phyloP scores from a whole-genome alignment of 1,140 invertebrate species.

The Drosophila repleta region DNA sequence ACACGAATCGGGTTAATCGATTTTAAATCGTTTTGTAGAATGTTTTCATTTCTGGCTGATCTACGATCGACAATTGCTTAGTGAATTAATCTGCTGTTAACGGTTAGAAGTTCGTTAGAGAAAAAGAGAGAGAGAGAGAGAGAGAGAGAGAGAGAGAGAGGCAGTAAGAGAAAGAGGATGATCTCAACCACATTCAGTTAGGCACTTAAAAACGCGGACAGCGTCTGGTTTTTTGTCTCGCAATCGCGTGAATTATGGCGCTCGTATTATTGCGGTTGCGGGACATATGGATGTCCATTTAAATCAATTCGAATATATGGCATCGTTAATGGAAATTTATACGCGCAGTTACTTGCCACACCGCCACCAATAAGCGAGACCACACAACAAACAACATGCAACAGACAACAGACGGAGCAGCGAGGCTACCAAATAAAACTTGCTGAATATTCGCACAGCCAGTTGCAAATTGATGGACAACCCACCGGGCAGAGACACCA shows the following conservation, averaged over 20 bases:
- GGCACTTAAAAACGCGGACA: constrained; percentile 17
- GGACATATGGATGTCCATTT: constrained; percentile 62
- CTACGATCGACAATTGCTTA: constrained; percentile 4
- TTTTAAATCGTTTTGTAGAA: constrained; percentile 80
- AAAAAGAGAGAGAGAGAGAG: no score
- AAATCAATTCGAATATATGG: constrained; percentile 81
- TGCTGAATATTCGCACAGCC: constrained; percentile 71
- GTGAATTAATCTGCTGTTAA: constrained; percentile 65
- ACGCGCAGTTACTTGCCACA: constrained; percentile 51
- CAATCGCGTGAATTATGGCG: constrained; percentile 74
- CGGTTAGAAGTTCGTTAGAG: constrained; percentile 74
- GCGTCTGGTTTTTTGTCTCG: constrained; percentile 3
- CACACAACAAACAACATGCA: constrained; percentile 23
- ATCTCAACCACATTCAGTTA: neutral
- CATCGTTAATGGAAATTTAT: constrained; percentile 82
- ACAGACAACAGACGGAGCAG: constrained; percentile 21
- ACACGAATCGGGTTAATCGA: constrained; percentile 79
- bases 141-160: no score
- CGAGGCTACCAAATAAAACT: constrained; percentile 71
- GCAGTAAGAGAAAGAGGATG: no score
- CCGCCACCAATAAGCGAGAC: constrained; percentile 18
- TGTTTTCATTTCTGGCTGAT: constrained; percentile 78
- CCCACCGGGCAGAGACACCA: constrained; percentile 49
- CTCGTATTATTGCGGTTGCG: constrained; percentile 61
- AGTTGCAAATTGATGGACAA: constrained; percentile 79